phyloP scores from a whole-genome alignment of 1,140 invertebrate genomes.

The Drosophila trapezifrons region DNA sequence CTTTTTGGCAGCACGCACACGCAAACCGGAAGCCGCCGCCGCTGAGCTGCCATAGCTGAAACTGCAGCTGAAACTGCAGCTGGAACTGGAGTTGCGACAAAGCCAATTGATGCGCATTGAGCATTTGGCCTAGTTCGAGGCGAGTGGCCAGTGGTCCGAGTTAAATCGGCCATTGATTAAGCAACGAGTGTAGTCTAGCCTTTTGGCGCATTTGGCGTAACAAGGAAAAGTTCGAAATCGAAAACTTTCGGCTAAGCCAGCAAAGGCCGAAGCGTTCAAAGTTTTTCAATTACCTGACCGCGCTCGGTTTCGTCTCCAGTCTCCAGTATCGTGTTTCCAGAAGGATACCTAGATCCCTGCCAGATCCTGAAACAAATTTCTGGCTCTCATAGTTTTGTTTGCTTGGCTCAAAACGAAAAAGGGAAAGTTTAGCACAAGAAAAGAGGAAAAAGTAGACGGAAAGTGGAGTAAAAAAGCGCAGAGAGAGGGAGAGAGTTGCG shows the following conservation, averaged over 20 bases:
- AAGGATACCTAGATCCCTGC: constrained; percentile 6
- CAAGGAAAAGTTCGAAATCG: constrained; percentile 59
- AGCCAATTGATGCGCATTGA: constrained; percentile 48
- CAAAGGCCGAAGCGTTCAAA: constrained; percentile 57
- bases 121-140: constrained; percentile 46
- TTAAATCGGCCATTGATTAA: constrained; percentile 72
- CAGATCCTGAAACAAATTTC: constrained; percentile 45
- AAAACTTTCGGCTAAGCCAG: constrained; percentile 52
- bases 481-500: constrained; percentile 10
- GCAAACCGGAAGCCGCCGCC: constrained; percentile 34
- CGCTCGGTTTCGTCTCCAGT: constrained; percentile 8
- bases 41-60: constrained; percentile 8
- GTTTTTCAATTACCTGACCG: constrained; percentile 79
- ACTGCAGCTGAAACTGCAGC: background rate
- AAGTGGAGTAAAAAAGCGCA: constrained; percentile 33
- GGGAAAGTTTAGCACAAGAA: constrained; percentile 50
- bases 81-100: constrained; percentile 23
- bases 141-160: constrained; percentile 10
- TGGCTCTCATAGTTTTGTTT: constrained; percentile 49
- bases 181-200: constrained; percentile 21
- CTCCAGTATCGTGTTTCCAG: constrained; percentile 11
- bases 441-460: constrained; percentile 31
- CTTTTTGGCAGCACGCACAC: constrained; percentile 44
- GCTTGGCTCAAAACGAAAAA: constrained; percentile 1
- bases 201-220: constrained; percentile 49